These are phyloP conservation scores for Urosaurus nigricauda DNA, from an alignment of 2,797 vertebrate species.

Conservation along the genomic window DNA sequence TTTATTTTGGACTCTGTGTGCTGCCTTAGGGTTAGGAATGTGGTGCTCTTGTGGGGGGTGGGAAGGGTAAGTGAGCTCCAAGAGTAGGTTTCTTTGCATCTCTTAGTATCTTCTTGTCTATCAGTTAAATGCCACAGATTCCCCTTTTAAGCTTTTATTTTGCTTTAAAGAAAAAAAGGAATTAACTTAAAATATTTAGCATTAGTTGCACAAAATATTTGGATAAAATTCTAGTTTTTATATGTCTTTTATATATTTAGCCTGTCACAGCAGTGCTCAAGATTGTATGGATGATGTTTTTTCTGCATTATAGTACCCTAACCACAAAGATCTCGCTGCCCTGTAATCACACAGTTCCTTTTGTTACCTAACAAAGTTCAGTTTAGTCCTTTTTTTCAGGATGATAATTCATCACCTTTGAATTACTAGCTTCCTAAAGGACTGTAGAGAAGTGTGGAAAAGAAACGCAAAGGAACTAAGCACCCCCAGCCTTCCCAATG, in stretches of 20 bases:
- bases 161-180: conserved; percentile 86
- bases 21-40: conserved; percentile 85
- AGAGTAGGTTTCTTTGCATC: conserved; percentile 84
- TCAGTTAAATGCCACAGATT: conserved; percentile 83
- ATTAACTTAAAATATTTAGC: conserved; percentile 87
- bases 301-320: conserved; percentile 84
- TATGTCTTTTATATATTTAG: conserved; percentile 96
- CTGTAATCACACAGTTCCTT: conserved; percentile 82
- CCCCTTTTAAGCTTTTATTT: conserved; percentile 85
- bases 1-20: conserved; percentile 85
- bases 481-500: conserved; percentile 73
- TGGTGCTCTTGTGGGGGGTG: conserved; percentile 82
- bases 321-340: conserved; percentile 83
- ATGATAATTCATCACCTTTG: conserved; percentile 82
- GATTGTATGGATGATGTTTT: conserved; percentile 83
- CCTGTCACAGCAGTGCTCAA: conserved; percentile 88
- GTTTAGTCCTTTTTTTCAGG: conserved; percentile 83
- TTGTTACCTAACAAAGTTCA: conserved; percentile 83
- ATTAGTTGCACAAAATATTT: conserved; percentile 90
- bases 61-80: conserved; percentile 81
- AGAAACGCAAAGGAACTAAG: conserved; percentile 82
- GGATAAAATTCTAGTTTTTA: conserved; percentile 98
- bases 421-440: conserved; percentile 83
- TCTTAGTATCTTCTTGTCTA: conserved; percentile 81
- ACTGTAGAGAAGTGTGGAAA: conserved; percentile 80